A percentile compares a stretch with the other conserved stretches of the same genome.
These are phyloP conservation scores for Tuta absoluta DNA, from an alignment of 2,888 invertebrate species.

Conservation along the genomic window DNA sequence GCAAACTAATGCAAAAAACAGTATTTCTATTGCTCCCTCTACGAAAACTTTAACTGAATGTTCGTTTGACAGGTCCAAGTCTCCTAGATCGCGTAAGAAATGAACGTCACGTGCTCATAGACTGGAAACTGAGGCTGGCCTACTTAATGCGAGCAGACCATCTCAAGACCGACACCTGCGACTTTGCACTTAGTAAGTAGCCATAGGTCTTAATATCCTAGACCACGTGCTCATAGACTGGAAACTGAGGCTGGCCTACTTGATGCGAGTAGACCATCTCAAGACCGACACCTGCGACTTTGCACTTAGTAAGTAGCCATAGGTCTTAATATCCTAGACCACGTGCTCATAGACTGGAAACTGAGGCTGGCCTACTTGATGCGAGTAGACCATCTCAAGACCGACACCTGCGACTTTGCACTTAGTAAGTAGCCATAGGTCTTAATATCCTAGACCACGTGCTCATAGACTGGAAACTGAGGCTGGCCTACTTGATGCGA, in stretches of 20 bases:
- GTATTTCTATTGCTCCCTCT: no score
- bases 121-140: slow-evolving; percentile 90
- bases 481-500: slow-evolving; percentile 87
- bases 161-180: slow-evolving; percentile 84
- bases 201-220: slow-evolving; percentile 53
- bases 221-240: slow-evolving; percentile 89
- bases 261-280: slow-evolving; percentile 86
- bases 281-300: slow-evolving; percentile 87
- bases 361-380: slow-evolving; percentile 87
- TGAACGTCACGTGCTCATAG: slow-evolving; percentile 88
- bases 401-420: slow-evolving; percentile 87
- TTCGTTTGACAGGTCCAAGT: slow-evolving; percentile 35
- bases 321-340: slow-evolving; percentile 45
- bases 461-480: slow-evolving; percentile 90
- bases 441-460: slow-evolving; percentile 73
- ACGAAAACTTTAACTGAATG: no score
- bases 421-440: slow-evolving; percentile 77
- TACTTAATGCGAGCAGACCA: slow-evolving; percentile 87
- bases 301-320: slow-evolving; percentile 81
- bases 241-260: slow-evolving; percentile 87
- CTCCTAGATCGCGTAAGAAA: slow-evolving; percentile 81
- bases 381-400: slow-evolving; percentile 83
- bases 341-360: slow-evolving; percentile 91
- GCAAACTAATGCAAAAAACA: no score
- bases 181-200: slow-evolving; percentile 85